These are phyloP conservation scores for Psylliodes chrysocephalus DNA, from an alignment of 2,888 invertebrate species.

Conservation along the genomic window DNA sequence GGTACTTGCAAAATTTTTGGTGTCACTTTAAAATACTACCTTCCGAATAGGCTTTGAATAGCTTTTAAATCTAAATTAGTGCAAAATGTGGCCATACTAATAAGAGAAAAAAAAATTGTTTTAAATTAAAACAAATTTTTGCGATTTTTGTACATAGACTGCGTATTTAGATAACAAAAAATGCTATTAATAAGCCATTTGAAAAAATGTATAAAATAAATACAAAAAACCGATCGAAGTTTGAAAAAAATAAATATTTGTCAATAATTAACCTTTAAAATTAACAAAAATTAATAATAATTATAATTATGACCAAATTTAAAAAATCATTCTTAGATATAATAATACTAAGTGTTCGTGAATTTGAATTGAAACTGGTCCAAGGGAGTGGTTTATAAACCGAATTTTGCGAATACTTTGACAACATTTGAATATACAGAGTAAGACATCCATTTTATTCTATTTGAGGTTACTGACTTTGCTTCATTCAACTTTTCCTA, in stretches of 20 bases:
- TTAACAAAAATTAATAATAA: not conserved
- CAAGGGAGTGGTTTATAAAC: not conserved
- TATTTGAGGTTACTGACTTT: no score
- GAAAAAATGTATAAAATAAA: constrained; percentile 43
- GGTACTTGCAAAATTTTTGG: not conserved
- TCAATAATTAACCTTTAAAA: constrained; percentile 11
- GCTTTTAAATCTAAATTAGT: constrained; percentile 48
- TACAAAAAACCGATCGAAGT: no score
- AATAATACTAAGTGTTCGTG: not conserved
- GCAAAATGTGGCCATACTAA: constrained; percentile 50
- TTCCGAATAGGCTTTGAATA: constrained; percentile 38
- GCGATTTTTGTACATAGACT: constrained; percentile 46
- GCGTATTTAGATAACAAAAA: constrained; percentile 22
- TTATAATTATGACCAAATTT: constrained; percentile 9
- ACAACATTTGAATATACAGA: not conserved
- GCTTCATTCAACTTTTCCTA: no score
- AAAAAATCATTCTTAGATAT: constrained; percentile 8
- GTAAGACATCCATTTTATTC: no score
- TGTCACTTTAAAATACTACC: not conserved
- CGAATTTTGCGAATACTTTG: not conserved
- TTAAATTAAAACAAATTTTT: constrained; percentile 53
- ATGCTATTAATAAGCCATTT: constrained; percentile 38
- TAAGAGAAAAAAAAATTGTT: constrained; percentile 45
- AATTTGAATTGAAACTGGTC: not conserved
- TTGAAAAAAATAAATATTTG: no score